These are phyloP conservation scores for Gastrophryne carolinensis DNA, from an alignment of 2,797 vertebrate genomes.

Conservation along the genomic window DNA sequence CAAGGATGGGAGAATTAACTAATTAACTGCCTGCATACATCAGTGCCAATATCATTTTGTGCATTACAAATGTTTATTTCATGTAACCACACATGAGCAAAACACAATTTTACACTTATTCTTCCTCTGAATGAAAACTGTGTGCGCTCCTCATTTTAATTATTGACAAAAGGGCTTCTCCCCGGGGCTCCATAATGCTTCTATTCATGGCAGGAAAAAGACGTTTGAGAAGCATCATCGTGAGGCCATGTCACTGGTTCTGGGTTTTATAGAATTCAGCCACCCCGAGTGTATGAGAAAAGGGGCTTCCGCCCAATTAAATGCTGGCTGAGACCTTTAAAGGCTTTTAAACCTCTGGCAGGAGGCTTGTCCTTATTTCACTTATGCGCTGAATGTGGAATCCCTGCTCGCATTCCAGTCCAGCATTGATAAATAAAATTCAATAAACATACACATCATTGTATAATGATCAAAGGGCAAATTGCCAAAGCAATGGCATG, in stretches of 20 bases:
- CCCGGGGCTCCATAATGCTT: not conserved
- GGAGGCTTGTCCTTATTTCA: constrained; percentile 24
- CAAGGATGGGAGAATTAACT: too few species aligned
- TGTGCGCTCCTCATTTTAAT: not conserved
- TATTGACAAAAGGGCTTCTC: not conserved
- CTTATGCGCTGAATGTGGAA: constrained; percentile 5
- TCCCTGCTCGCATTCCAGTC: not conserved
- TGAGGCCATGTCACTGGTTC: not conserved
- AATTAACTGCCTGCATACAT: too few species aligned
- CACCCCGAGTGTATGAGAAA: not conserved
- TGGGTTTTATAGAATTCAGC: constrained; percentile 11
- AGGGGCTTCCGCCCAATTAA: constrained; percentile 18
- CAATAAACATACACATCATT: too few species aligned
- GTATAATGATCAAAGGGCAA: too few species aligned
- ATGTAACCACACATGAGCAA: not conserved
- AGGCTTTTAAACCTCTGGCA: constrained; percentile 19
- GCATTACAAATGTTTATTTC: not conserved
- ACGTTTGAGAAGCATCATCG: not conserved
- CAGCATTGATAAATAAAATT: not conserved
- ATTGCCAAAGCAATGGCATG: too few species aligned
- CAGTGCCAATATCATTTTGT: too few species aligned
- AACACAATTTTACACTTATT: not conserved
- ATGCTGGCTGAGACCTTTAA: not conserved
- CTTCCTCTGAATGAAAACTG: not conserved
- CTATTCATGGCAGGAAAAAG: not conserved